Evolutionary conservation across 2,888 invertebrate species (phyloP), one percentile per base, ranked within the genome.

Genomic region (Sepiola atlantica): DNA sequence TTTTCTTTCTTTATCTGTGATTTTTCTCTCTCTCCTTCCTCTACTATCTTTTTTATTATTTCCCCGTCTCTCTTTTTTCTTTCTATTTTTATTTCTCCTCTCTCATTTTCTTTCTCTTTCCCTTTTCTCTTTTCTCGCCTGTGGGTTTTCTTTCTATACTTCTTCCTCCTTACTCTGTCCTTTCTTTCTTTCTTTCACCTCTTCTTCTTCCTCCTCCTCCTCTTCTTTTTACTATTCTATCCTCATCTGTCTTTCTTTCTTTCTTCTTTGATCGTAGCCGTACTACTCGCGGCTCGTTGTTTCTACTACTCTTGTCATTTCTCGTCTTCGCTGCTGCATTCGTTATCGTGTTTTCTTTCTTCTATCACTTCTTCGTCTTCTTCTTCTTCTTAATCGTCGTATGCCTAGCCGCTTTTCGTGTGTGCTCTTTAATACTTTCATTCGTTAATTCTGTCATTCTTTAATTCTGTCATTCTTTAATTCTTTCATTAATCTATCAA

Each of bases 381-480:
- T 77, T 77, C 18, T 77, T n/a, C 77, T 77, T 14, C n/a, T 77
- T 77, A 14, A 77, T n/a, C n/a, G 77, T 77, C 77, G 77, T 77
- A n/a, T 32, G 77, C 77, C 77, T 77, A 77, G 77, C 77, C 77
- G 77, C 77, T 77, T 77, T n/a, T 77, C n/a, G 77, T 77, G 77
- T 77, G n/a, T 77, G 77, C 32, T 28, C 28, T 77, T 18, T 77
- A 14, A 18, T n/a, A 1, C 77, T 77, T n/a, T 77, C n/a, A n/a
- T 77, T 14, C 77, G 0, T 45, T 45, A 77, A 16, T 32, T 77
- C 77, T n/a, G n/a, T 77, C 77, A 77, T 77, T 14, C 16, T 77
- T 32, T 32, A n/a, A n/a, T 16, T 16, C n/a, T 77, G 16, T 45
- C 45, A 45, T 45, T 45, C 16, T 77, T 32, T n/a, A 12, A 4